A percentile compares a stretch with the other conserved stretches of the same genome.
Evolutionary conservation across 2,113 vertebrate genomes (phyloP).

Genomic region (Myotis lucifugus): DNA sequence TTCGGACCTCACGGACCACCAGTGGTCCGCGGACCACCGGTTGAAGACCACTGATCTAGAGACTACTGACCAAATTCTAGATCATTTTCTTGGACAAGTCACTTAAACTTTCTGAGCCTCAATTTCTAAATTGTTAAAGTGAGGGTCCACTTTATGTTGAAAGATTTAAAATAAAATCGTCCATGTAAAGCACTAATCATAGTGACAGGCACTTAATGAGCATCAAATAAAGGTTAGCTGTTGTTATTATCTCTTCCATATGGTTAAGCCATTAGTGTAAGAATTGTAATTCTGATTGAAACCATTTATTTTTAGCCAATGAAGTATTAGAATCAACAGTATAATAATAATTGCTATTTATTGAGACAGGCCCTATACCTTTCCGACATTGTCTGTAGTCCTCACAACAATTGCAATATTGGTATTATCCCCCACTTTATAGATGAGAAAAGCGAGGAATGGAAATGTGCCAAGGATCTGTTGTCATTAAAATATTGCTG

Average conservation of each 20-base stretch:
- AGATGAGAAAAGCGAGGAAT: neutral
- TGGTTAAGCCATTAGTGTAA: neutral
- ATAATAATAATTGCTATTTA: neutral
- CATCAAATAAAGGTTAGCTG: neutral
- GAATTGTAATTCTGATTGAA: conserved; percentile 26
- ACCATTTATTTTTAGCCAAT: neutral
- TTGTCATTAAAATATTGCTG: neutral
- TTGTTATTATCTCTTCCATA: neutral
- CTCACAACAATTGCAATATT: neutral
- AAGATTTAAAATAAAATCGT: neutral
- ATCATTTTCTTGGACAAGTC: neutral
- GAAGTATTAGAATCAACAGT: neutral
- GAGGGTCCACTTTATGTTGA: neutral
- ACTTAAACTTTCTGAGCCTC: neutral
- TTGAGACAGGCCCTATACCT: neutral
- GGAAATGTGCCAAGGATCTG: neutral
- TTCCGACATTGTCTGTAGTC: neutral
- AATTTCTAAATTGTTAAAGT: neutral
- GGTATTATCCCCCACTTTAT: neutral
- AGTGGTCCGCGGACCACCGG: too few species aligned
- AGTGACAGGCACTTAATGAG: neutral
- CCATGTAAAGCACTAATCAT: neutral
- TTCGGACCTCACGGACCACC: too few species aligned
- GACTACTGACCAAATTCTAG: neutral
- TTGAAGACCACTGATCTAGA: neutral